Percentiles rank a stretch among this genome's conserved stretches.
Conservation (phyloP, 2,888 invertebrate genomes). For the Odontocolon sp. region DNA sequence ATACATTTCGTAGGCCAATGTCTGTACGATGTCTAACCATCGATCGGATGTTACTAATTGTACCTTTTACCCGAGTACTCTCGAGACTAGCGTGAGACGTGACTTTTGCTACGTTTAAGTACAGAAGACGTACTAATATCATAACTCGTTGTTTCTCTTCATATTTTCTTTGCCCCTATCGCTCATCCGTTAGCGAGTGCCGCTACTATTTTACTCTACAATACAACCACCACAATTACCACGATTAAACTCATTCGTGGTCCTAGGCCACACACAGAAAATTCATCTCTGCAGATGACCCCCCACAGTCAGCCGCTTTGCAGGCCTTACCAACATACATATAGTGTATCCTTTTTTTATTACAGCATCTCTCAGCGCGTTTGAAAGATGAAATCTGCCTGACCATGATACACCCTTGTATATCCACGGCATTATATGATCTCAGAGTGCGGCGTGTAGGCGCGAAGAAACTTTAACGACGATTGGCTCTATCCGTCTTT, state of each 20-base stretch:
- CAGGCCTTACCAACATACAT: constrained; percentile 13
- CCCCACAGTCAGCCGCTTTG: constrained; percentile 4
- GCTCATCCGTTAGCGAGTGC: neutral
- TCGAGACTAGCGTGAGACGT: constrained; percentile 39
- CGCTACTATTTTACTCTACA: neutral
- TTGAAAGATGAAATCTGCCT: constrained; percentile 15
- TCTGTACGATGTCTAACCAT: too few relatives aligned
- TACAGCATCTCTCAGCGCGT: neutral
- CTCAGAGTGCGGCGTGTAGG: constrained; percentile 17
- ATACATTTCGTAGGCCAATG: too few relatives aligned
- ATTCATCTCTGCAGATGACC: constrained; percentile 21
- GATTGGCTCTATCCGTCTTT: constrained; percentile 11
- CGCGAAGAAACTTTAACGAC: constrained; percentile 44
- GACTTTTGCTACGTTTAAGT: constrained; percentile 27
- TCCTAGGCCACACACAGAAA: constrained; percentile 39
- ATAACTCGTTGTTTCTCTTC: too few relatives aligned
- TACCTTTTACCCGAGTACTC: too few relatives aligned
- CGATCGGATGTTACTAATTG: too few relatives aligned
- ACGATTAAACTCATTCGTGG: constrained; percentile 58
- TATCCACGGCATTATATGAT: neutral
- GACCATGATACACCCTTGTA: neutral
- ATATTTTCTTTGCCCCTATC: neutral
- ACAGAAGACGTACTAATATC: neutral
- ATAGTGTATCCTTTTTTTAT: constrained; percentile 30
- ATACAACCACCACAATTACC: constrained; percentile 17